These are phyloP conservation scores for Toxostoma redivivum DNA, from an alignment of 2,113 vertebrate species.

Conservation along the genomic window DNA sequence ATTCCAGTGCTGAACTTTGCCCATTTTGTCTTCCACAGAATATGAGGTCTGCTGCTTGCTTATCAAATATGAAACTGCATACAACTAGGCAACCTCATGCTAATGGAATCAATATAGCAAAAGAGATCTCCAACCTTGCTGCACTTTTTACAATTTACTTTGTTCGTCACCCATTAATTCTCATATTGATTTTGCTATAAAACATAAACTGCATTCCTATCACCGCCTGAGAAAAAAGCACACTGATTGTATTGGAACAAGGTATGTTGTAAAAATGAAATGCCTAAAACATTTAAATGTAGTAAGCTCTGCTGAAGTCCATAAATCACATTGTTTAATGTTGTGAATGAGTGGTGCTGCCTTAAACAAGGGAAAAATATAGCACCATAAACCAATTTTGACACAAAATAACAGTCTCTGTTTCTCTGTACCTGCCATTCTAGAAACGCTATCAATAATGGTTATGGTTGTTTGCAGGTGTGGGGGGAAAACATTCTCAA, in stretches of 20 bases:
- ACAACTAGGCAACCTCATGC: background rate
- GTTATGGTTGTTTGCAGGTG: constrained; percentile 63
- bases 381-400: constrained; percentile 67
- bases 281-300: constrained; percentile 75
- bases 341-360: constrained; percentile 68
- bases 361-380: constrained; percentile 75
- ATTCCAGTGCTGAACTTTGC: background rate
- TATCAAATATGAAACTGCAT: constrained; percentile 33
- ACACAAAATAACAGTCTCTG: constrained; percentile 62
- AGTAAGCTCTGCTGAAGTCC: constrained; percentile 68
- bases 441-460: constrained; percentile 72
- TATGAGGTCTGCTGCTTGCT: constrained; percentile 14
- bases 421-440: constrained; percentile 57
- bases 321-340: constrained; percentile 76
- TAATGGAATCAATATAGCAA: constrained; percentile 41
- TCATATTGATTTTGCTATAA: constrained; percentile 78
- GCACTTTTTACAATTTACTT: constrained; percentile 56
- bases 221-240: constrained; percentile 46
- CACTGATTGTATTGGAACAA: constrained; percentile 77
- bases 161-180: constrained; percentile 72
- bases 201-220: constrained; percentile 59
- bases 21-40: background rate
- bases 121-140: constrained; percentile 10
- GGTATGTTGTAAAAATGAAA: constrained; percentile 73
- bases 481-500: constrained; percentile 26